Percentiles rank a stretch among this genome's conserved stretches.
These are phyloP conservation scores for Drosophila paulistorum DNA, from an alignment of 1,140 invertebrate genomes.

Conservation along the genomic window DNA sequence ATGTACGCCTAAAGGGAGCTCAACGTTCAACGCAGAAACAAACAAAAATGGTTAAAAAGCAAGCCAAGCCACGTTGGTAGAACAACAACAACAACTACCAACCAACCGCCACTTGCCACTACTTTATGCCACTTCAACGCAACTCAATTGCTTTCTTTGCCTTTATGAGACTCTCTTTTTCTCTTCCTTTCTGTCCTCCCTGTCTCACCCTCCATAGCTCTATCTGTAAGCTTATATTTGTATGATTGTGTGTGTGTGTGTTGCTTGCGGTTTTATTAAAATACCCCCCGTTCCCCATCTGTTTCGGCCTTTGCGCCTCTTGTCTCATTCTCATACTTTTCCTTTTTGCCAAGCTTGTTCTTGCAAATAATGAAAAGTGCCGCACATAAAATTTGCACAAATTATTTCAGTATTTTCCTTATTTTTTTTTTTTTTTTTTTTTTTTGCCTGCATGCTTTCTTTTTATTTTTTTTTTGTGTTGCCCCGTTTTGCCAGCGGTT, in stretches of 20 bases:
- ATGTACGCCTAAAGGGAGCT: constrained; percentile 41
- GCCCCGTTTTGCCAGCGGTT: background rate
- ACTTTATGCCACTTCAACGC: constrained; percentile 81
- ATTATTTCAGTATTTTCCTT: constrained; percentile 52
- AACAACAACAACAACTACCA: constrained; percentile 40
- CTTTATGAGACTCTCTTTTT: constrained; percentile 60
- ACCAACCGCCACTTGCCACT: constrained; percentile 71
- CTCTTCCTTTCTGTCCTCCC: constrained; percentile 14
- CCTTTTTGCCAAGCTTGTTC: constrained; percentile 46
- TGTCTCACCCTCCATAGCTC: background rate
- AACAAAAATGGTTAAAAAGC: constrained; percentile 80
- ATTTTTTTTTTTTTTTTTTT: constrained; percentile 28
- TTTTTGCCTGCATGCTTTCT: too few relatives aligned
- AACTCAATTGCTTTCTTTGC: constrained; percentile 81
- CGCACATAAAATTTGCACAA: constrained; percentile 80
- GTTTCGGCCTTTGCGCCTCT: constrained; percentile 19
- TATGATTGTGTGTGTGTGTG: constrained; percentile 14
- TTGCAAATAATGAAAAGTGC: constrained; percentile 80
- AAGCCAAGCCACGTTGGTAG: constrained; percentile 43
- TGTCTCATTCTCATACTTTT: constrained; percentile 43
- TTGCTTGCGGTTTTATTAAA: constrained; percentile 71
- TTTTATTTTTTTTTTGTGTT: constrained; percentile 17
- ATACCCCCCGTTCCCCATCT: constrained; percentile 43
- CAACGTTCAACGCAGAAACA: constrained; percentile 54
- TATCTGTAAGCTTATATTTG: constrained; percentile 25